A percentile compares a stretch with the other conserved stretches of the same genome.
Evolutionary conservation across 37 sponge, comb jelly and placozoan species (phyloP).

Genomic region (Crambe crambe): DNA sequence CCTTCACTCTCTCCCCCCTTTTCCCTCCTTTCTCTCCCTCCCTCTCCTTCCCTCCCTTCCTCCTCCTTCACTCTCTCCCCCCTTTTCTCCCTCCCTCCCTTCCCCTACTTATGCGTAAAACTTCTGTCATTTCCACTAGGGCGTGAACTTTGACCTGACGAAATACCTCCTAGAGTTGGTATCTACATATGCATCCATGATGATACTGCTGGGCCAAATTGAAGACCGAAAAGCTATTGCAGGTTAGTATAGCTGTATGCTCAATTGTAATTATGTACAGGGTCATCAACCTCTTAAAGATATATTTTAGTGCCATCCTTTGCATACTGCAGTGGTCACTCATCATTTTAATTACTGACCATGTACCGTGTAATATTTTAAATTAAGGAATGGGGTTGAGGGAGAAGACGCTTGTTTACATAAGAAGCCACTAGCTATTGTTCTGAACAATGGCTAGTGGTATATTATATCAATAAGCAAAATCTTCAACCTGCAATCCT

Average conservation of each 20-base stretch:
- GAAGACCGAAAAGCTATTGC: constrained; percentile 77
- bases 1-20: not conserved
- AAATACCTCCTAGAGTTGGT: constrained; percentile 73
- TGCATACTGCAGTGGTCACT: not conserved
- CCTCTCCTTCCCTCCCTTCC: too few species aligned
- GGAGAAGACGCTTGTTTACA: too few species aligned
- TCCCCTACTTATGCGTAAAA: not conserved
- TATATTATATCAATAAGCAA: too few species aligned
- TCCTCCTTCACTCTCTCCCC: too few species aligned
- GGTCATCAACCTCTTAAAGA: not conserved
- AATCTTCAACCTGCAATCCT: too few species aligned
- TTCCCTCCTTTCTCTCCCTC: not conserved
- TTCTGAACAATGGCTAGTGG: too few species aligned
- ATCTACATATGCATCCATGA: constrained; percentile 56
- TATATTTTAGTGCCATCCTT: too few species aligned
- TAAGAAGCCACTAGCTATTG: too few species aligned
- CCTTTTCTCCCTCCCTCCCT: not conserved
- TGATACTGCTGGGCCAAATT: constrained; percentile 79
- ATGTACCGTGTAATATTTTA: too few species aligned
- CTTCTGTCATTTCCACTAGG: constrained; percentile 42
- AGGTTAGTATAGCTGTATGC: not conserved
- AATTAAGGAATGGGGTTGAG: too few species aligned
- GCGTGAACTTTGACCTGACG: constrained; percentile 87
- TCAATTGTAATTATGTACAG: not conserved
- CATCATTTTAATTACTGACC: not conserved